Evolutionary conservation across 2,888 invertebrate species (phyloP).

Genomic region (Sceliomorpha sp.): DNA sequence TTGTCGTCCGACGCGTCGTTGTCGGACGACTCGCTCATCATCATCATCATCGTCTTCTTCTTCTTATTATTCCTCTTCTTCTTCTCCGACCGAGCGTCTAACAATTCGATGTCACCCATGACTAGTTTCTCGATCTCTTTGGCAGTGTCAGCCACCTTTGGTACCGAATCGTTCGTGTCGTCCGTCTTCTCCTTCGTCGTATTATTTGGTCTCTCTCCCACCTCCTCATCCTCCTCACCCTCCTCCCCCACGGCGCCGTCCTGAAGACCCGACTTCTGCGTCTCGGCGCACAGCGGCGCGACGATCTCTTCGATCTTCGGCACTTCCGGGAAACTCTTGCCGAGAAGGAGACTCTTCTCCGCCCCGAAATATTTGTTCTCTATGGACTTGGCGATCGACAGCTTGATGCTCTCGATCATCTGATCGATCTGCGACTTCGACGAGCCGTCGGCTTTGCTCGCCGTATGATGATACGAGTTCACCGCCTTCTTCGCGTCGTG

Average conservation of each 20-base stretch:
- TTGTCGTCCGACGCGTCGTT: conserved; percentile 8
- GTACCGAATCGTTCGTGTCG: conserved; percentile 71
- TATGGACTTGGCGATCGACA: conserved; percentile 75
- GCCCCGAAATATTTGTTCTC: conserved; percentile 73
- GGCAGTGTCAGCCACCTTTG: conserved; percentile 79
- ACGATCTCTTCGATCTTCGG: conserved; percentile 75
- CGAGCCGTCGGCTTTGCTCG: conserved; percentile 65
- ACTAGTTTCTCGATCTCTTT: conserved; percentile 80
- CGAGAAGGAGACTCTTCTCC: conserved; percentile 67
- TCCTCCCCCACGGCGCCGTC: conserved; percentile 45
- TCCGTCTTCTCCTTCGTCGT: conserved; percentile 66
- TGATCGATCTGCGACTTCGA: conserved; percentile 75
- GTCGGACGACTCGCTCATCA: conserved; percentile 10
- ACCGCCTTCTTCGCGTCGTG: conserved; percentile 74
- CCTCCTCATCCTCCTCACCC: too few species aligned
- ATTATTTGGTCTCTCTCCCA: conserved; percentile 65
- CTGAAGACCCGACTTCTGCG: conserved; percentile 70
- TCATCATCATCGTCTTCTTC: conserved; percentile 25
- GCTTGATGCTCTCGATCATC: conserved; percentile 77
- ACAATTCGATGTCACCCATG: conserved; percentile 75
- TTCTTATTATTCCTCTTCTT: conserved; percentile 21
- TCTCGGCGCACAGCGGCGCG: conserved; percentile 72
- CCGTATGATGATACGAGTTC: conserved; percentile 65
- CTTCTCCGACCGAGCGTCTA: conserved; percentile 67
- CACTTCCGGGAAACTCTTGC: conserved; percentile 72